Evolutionary conservation across 2,797 vertebrate genomes (phyloP).

Genomic region (Rhodeus uyekii): DNA sequence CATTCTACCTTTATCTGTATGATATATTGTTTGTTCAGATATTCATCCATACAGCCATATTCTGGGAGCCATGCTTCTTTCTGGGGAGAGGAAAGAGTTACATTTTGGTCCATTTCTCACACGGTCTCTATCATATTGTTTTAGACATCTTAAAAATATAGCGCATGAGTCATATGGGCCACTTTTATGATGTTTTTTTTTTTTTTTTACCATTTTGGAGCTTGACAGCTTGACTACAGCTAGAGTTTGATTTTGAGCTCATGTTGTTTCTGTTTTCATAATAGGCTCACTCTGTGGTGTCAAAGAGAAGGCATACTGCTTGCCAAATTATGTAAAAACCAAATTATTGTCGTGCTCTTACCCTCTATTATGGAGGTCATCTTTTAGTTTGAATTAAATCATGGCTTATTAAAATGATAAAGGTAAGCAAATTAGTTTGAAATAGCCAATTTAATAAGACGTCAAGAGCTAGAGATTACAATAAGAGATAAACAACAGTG

Average conservation of each 20-base stretch:
- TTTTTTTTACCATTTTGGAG: background rate
- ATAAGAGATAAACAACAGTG: slow-evolving; percentile 15
- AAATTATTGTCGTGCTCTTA: slow-evolving; percentile 23
- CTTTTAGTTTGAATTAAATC: slow-evolving; percentile 31
- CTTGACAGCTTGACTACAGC: background rate
- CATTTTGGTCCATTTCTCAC: background rate
- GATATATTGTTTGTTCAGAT: background rate
- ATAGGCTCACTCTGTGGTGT: background rate
- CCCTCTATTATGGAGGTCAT: slow-evolving; percentile 40
- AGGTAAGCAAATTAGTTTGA: slow-evolving; percentile 47
- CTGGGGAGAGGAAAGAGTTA: background rate
- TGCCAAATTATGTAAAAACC: slow-evolving; percentile 23
- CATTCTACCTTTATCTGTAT: background rate
- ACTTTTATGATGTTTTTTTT: background rate
- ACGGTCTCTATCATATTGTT: background rate
- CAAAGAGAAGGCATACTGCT: slow-evolving; percentile 12
- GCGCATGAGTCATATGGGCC: background rate
- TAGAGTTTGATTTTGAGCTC: background rate
- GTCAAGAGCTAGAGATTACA: slow-evolving; percentile 28
- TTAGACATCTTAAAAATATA: background rate
- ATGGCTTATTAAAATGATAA: slow-evolving; percentile 45
- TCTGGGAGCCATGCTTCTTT: background rate
- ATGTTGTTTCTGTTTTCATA: slow-evolving; percentile 12
- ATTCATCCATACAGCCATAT: background rate
- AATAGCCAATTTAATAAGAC: slow-evolving; percentile 27